A percentile compares a stretch with the other conserved stretches of the same genome.
Conservation (phyloP, 2,797 vertebrate species). For the Zonotrichia albicollis region DNA sequence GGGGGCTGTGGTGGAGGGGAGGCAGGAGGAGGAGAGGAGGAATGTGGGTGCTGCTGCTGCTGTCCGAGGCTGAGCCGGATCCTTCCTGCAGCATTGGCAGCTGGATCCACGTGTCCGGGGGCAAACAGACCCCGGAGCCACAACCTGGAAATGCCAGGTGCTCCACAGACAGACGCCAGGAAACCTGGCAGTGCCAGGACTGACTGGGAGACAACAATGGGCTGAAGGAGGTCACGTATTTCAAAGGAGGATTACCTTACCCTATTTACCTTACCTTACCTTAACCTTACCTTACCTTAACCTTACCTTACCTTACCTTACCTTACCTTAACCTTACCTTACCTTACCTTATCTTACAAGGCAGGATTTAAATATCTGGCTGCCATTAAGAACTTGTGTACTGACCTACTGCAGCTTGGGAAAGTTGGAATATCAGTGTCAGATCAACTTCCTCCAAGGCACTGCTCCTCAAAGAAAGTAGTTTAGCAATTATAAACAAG, state of each 20-base stretch:
- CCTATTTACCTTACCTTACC: no score
- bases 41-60: not conserved
- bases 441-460: conserved; percentile 75
- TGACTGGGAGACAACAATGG: fast-evolving
- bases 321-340: not conserved
- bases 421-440: not conserved
- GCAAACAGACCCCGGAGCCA: not conserved
- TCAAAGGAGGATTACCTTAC: not conserved
- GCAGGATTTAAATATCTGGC: conserved; percentile 45
- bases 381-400: not conserved
- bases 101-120: not conserved
- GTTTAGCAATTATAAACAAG: not conserved
- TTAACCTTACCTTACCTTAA: not conserved
- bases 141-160: not conserved
- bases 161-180: not conserved
- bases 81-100: not conserved
- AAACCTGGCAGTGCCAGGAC: not conserved
- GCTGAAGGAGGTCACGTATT: not conserved
- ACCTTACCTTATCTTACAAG: not conserved
- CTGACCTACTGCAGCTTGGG: not conserved
- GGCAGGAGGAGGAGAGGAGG: not conserved
- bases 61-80: not conserved
- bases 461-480: not conserved
- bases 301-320: no score
- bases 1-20: conserved; percentile 37